Evolutionary conservation across 2,888 invertebrate species (phyloP).

Genomic region (Panopea generosa): DNA sequence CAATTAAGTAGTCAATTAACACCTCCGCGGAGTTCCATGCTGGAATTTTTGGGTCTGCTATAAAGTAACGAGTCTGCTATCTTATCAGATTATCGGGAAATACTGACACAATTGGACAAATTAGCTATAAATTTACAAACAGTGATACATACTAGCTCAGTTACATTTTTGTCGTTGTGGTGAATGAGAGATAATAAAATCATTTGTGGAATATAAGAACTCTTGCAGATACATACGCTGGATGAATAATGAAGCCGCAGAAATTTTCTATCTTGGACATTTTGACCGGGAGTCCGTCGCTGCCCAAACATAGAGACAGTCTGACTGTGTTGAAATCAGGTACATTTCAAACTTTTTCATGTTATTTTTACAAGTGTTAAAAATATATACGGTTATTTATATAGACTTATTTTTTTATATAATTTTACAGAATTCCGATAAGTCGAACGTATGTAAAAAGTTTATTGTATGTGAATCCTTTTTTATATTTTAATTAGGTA

Average conservation of each 20-base stretch:
- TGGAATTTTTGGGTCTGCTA: constrained; percentile 29
- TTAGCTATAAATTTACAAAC: constrained; percentile 46
- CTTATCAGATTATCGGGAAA: constrained; percentile 51
- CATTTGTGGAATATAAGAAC: too few species aligned
- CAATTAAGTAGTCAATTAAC: constrained; percentile 57
- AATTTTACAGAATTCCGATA: too few species aligned
- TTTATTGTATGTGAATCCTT: too few species aligned
- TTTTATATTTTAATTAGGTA: too few species aligned
- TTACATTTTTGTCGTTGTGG: not conserved
- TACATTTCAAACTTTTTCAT: too few species aligned
- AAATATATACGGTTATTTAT: too few species aligned
- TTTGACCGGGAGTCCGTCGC: constrained; percentile 32
- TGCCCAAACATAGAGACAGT: not conserved
- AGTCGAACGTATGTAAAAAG: too few species aligned
- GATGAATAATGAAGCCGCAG: constrained; percentile 46
- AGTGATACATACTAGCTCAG: constrained; percentile 9
- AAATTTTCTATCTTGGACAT: constrained; percentile 59
- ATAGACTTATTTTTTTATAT: too few species aligned
- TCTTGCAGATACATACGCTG: too few species aligned
- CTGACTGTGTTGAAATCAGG: not conserved
- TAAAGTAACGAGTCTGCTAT: constrained; percentile 51
- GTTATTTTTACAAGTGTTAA: too few species aligned
- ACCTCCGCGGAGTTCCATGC: constrained; percentile 24
- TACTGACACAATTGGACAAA: constrained; percentile 45
- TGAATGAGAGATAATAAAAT: not conserved